Conservation (phyloP, 2,797 vertebrate genomes). For the Diplodus sargus region DNA sequence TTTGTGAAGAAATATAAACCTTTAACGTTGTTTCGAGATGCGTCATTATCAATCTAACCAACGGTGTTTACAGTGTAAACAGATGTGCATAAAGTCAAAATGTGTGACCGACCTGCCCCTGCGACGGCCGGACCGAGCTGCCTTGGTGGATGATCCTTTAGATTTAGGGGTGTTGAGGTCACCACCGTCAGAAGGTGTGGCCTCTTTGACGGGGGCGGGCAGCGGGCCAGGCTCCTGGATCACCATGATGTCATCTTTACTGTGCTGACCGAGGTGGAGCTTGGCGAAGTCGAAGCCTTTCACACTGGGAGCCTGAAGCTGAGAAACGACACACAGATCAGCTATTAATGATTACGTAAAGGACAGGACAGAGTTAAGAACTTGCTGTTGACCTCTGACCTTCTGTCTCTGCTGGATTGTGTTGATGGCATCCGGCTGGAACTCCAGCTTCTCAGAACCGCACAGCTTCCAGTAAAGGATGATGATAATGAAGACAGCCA, state of each 20-base stretch:
- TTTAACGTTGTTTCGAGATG: neutral
- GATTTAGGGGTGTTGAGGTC: conserved; percentile 94
- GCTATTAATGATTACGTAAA: neutral
- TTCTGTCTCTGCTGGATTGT: conserved; percentile 97
- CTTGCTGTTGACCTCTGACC: conserved; percentile 80
- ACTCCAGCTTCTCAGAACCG: conserved; percentile 96
- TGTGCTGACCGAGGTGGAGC: conserved; percentile 97
- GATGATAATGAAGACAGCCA: conserved; percentile 92
- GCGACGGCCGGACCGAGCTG: conserved; percentile 85
- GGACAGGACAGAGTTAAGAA: rapidly evolving
- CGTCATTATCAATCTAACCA: neutral
- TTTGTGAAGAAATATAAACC: no score
- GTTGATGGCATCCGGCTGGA: conserved; percentile 95
- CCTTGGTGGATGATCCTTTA: conserved; percentile 91
- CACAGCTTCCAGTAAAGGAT: conserved; percentile 99
- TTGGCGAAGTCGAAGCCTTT: conserved; percentile 99
- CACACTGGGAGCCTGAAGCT: conserved; percentile 97
- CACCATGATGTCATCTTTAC: conserved; percentile 95
- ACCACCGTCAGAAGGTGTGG: conserved; percentile 92
- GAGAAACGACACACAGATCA: conserved; percentile 29
- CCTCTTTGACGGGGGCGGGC: conserved; percentile 90
- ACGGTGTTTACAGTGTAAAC: neutral
- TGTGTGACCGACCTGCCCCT: conserved; percentile 88
- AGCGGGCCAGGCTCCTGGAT: conserved; percentile 92
- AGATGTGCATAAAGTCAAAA: neutral